Base-by-base conservation (phyloP, 2,113 vertebrate species). In the Accipiter cooperii region DNA sequence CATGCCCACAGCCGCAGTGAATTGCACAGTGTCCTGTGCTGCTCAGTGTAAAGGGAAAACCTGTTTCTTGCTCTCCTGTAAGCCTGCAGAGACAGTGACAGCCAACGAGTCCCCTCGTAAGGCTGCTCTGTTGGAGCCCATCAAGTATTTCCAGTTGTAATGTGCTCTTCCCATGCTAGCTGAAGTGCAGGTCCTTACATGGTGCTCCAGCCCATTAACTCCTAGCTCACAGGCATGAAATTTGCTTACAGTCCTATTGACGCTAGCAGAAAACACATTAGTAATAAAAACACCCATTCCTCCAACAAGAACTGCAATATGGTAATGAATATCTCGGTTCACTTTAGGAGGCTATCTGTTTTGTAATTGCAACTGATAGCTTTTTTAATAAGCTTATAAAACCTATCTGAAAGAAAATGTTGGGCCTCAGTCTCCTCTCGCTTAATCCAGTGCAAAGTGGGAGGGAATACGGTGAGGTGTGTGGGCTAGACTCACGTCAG, bases 1-100 rank as follows among this genome's bases (percentile, higher is more conserved):
- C 0, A 1, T 6, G 61, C 78, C 38, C 34, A 7, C 31, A 57
- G 17, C 17, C 4, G 0, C 18, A 2, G 17, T 1, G 74, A 38
- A 3, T 0, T 14, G n/a, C 25, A 3, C 2, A 10, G 19, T 1
- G 6, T 38, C 44, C 68, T 21, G 14, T 42, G 70, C 74, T 13
- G 26, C 47, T 78, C 60, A 4, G 44, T 2, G 19, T 5, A 1
- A 29, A 57, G 71, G 54, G 28, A 73, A 74, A 8, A 9, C 18
- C 61, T 8, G 13, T 33, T 76, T 9, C 69, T 26, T 18, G 22
- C 52, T 65, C 49, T 52, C 28, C 64, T 42, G 73, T 38, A 66
- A 29, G 21, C 10, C 70, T 36, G 34, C 3, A 42, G 52, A 34
- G 69, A 33, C n/a, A 17, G 29, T 0, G 1, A 28, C 0, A 3